A percentile compares a stretch with the other conserved stretches of the same genome.
These are phyloP conservation scores for Solenodon paradoxus DNA, from an alignment of 2,113 vertebrate species.

Conservation along the genomic window DNA sequence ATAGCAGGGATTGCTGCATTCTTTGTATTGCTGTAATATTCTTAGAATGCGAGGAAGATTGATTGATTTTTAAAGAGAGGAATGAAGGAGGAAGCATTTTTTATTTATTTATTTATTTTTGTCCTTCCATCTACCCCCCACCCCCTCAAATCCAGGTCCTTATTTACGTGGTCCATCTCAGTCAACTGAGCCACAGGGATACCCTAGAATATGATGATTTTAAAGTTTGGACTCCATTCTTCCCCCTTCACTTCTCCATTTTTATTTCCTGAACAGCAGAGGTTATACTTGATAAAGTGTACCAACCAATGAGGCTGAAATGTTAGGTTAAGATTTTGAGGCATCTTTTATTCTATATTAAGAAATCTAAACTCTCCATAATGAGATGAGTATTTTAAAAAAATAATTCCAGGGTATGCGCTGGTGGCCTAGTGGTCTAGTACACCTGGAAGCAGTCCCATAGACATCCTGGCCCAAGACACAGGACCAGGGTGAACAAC, in stretches of 20 bases:
- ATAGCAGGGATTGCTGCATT: neutral
- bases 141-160: too few species aligned
- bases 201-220: neutral
- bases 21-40: neutral
- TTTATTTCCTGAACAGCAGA: slow-evolving; percentile 30
- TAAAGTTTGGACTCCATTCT: neutral
- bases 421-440: too few species aligned
- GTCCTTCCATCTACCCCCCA: too few species aligned
- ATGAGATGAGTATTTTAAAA: slow-evolving; percentile 20
- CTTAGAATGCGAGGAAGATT: neutral
- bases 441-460: too few species aligned
- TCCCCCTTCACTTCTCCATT: neutral
- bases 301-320: neutral
- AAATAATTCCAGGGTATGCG: too few species aligned
- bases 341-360: neutral
- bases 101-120: too few species aligned
- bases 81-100: too few species aligned
- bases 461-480: too few species aligned
- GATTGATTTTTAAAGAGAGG: neutral
- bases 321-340: neutral
- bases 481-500: too few species aligned
- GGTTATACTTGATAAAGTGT: neutral
- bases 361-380: neutral
- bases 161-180: too few species aligned
- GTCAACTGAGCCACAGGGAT: neutral